phyloP scores from a whole-genome alignment of 2,113 vertebrate genomes.

The Promerops cafer region DNA sequence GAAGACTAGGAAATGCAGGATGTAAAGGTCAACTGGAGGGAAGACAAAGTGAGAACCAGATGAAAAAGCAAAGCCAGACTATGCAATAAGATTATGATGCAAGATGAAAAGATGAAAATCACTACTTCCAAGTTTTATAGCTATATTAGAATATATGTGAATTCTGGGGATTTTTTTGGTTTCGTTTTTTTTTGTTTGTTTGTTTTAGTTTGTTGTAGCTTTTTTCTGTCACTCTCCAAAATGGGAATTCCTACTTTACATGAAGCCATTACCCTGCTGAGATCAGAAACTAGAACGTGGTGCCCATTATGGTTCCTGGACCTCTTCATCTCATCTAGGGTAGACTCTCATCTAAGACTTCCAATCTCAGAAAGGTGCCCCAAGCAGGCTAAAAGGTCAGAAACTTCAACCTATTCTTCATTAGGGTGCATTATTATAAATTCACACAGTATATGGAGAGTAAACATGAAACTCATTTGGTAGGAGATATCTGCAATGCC shows the following conservation, averaged over 20 bases:
- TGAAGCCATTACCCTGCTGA: background rate
- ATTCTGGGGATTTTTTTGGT: background rate
- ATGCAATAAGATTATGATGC: background rate
- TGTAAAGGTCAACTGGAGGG: background rate
- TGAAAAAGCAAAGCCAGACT: background rate
- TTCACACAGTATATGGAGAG: background rate
- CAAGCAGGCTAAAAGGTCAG: background rate
- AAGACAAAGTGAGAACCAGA: background rate
- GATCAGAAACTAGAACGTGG: background rate
- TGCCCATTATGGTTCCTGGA: background rate
- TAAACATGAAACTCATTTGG: background rate
- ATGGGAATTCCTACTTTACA: background rate
- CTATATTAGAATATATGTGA: background rate
- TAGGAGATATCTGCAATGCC: background rate
- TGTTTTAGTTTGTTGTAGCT: background rate
- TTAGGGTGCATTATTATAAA: background rate
- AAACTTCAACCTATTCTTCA: background rate
- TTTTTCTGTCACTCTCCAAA: background rate
- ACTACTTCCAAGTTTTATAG: background rate
- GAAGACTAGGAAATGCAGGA: background rate
- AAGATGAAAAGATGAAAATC: background rate
- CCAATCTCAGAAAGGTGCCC: background rate
- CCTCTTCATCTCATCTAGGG: rapidly evolving
- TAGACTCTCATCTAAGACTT: background rate
- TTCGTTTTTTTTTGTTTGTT: background rate